Percentiles rank a stretch among this genome's conserved stretches.
Evolutionary conservation across 2,113 vertebrate genomes (phyloP).

Genomic region (Pelmatolapia mariae): DNA sequence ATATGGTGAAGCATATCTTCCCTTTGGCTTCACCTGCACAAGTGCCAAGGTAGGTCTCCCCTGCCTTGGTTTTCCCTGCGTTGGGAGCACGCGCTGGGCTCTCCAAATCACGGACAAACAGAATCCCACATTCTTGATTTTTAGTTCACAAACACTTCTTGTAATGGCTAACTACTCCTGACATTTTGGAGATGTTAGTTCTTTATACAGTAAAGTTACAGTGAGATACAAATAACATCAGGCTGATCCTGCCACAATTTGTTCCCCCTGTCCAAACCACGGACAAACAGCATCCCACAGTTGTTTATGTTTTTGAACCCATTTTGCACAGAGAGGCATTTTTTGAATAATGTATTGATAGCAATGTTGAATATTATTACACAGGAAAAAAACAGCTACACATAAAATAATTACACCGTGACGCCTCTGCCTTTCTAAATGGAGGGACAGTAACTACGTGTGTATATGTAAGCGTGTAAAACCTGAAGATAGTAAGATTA

Average conservation of each 20-base stretch:
- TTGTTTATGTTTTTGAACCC: background rate
- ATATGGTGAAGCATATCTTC: background rate
- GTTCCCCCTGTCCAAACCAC: background rate
- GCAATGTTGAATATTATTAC: background rate
- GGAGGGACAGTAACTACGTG: background rate
- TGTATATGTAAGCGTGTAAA: background rate
- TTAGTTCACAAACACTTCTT: background rate
- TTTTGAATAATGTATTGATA: background rate
- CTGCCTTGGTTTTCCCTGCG: no score
- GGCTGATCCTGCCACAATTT: background rate
- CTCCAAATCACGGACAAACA: no score
- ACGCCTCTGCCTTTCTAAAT: background rate
- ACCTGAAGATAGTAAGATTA: background rate
- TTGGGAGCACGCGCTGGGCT: no score
- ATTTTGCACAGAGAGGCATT: background rate
- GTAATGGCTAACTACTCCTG: background rate
- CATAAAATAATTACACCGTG: background rate
- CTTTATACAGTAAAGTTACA: background rate
- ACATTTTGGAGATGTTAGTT: background rate
- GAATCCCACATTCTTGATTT: no score
- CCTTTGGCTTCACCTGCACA: no score
- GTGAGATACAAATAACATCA: background rate
- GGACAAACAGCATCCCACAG: background rate
- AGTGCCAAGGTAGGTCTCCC: no score
- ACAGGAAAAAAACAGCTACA: background rate